Evolutionary conservation across 2,113 vertebrate species (phyloP).

Genomic region (Leptobrachium leishanense): DNA sequence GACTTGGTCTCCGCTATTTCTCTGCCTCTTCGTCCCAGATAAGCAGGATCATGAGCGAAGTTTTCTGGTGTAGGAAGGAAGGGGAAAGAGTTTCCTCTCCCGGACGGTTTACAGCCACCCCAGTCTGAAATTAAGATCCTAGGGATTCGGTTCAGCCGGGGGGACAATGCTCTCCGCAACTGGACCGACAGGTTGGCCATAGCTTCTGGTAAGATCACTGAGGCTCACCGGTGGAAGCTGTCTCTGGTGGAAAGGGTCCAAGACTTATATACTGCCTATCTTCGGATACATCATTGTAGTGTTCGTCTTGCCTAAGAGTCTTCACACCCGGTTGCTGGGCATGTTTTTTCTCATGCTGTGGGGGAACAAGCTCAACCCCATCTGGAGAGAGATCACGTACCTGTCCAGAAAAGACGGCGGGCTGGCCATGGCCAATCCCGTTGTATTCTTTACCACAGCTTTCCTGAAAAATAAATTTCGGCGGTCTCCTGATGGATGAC

Average conservation of each 20-base stretch:
- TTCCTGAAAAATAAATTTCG: background rate
- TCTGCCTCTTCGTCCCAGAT: no score
- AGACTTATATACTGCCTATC: background rate
- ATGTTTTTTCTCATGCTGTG: background rate
- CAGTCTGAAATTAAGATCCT: no score
- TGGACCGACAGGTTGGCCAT: no score
- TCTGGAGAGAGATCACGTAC: conserved; percentile 1
- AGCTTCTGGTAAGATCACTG: no score
- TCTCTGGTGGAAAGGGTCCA: background rate
- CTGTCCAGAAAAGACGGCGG: background rate
- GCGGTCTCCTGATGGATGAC: background rate
- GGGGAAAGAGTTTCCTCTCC: no score
- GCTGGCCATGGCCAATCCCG: background rate
- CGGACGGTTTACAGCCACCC: no score
- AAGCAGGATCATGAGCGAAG: no score
- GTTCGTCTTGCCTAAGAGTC: background rate
- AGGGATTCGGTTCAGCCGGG: no score
- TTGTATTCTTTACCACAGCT: background rate
- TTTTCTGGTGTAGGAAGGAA: no score
- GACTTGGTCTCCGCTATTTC: no score
- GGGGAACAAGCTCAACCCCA: conserved; percentile 1
- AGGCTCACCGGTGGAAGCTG: background rate
- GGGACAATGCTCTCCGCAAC: no score
- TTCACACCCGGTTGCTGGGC: background rate
- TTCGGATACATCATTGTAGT: background rate